Evolutionary conservation across 2,888 invertebrate species (phyloP).

Genomic region (Napeogenes inachia): DNA sequence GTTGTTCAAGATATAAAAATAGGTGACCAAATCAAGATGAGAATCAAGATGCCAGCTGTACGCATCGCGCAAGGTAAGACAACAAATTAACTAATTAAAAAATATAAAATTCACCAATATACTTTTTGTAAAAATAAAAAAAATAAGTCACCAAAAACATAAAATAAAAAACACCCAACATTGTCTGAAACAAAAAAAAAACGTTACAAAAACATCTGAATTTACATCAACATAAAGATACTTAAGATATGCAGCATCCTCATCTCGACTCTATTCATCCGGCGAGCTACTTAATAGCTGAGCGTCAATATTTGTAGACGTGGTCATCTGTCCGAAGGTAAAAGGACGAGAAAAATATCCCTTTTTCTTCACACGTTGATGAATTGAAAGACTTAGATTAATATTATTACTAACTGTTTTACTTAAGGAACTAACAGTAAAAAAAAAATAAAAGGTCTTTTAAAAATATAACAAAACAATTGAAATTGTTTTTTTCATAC

Average conservation of each 20-base stretch:
- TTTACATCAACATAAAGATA: neutral
- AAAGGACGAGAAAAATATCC: conserved; percentile 13
- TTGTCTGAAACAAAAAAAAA: neutral
- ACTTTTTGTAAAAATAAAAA: conserved; percentile 10
- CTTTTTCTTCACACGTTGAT: neutral
- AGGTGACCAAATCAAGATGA: conserved; percentile 87
- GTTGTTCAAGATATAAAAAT: conserved; percentile 72
- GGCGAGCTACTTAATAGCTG: conserved; percentile 69
- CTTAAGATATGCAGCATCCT: conserved; percentile 2
- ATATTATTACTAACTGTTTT: neutral
- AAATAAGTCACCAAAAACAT: neutral
- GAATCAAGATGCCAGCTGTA: conserved; percentile 98
- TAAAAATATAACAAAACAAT: too few species aligned
- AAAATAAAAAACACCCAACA: neutral
- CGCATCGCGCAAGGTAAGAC: conserved; percentile 96
- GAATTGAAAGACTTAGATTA: neutral
- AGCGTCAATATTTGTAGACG: conserved; percentile 65
- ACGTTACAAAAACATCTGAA: neutral
- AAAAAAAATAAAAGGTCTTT: too few species aligned
- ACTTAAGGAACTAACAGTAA: too few species aligned
- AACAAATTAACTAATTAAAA: conserved; percentile 5
- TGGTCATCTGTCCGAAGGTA: conserved; percentile 69
- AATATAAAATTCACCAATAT: neutral
- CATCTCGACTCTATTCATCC: conserved; percentile 55
- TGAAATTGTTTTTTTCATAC: too few species aligned